Percentiles rank a stretch among this genome's conserved stretches.
Evolutionary conservation across 2,888 invertebrate genomes (phyloP).

Genomic region (Synergus gifuensis): DNA sequence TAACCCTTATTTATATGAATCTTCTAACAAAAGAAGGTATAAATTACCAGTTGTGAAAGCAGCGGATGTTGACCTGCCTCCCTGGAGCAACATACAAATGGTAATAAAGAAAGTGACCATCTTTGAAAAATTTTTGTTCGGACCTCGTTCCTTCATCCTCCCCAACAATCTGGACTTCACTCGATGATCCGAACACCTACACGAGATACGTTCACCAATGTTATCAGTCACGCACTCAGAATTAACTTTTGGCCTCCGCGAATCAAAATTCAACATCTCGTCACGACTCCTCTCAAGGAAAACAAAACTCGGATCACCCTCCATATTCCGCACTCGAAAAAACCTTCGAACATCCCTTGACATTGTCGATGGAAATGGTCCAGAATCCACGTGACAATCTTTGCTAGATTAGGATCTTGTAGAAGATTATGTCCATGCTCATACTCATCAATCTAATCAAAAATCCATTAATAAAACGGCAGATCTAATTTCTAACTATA

Average conservation of each 20-base stretch:
- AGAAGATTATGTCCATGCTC: constrained; percentile 61
- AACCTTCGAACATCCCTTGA: neutral
- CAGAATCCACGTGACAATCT: constrained; percentile 47
- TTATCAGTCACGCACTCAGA: constrained; percentile 44
- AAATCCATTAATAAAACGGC: neutral
- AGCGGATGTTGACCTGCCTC: constrained; percentile 64
- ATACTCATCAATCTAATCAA: neutral
- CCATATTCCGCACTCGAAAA: neutral
- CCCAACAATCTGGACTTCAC: neutral
- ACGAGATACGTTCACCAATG: constrained; percentile 47
- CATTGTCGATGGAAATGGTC: neutral
- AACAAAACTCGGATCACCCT: constrained; percentile 13
- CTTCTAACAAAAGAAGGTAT: neutral
- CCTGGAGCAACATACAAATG: constrained; percentile 65
- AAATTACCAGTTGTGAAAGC: constrained; percentile 73
- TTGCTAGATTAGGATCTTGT: constrained; percentile 62
- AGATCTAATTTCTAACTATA: neutral
- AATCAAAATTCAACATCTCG: neutral
- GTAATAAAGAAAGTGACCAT: constrained; percentile 61
- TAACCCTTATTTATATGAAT: too few relatives aligned
- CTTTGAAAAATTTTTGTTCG: constrained; percentile 54
- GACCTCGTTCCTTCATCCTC: constrained; percentile 45
- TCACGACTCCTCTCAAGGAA: neutral
- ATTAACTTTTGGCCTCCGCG: neutral
- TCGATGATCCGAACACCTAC: constrained; percentile 52